Percentiles rank a stretch among this genome's conserved stretches.
Conservation (phyloP, 1,140 invertebrate genomes). For the Leptinotarsa lineolata region DNA sequence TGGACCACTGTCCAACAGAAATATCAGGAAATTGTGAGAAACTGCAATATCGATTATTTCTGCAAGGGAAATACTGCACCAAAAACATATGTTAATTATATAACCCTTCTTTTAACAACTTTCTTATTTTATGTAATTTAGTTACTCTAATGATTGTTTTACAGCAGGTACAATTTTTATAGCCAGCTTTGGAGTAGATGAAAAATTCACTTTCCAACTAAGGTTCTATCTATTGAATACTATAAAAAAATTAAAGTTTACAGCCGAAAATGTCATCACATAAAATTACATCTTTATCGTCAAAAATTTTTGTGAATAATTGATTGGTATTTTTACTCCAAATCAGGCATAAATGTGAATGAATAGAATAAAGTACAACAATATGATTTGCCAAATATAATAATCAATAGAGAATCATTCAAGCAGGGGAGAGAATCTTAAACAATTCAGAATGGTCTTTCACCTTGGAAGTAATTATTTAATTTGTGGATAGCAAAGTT, state of each 20-base stretch:
- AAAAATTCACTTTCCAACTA: too few species aligned
- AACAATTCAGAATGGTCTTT: too few species aligned
- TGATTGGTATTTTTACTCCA: too few species aligned
- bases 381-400: background rate
- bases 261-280: too few species aligned
- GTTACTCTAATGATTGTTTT: background rate
- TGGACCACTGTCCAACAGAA: constrained; percentile 55
- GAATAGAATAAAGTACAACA: background rate
- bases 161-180: too few species aligned
- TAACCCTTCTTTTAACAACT: background rate
- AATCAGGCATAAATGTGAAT: background rate
- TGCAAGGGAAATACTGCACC: constrained; percentile 25
- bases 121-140: background rate
- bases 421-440: background rate
- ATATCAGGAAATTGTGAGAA: constrained; percentile 39
- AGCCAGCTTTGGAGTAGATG: too few species aligned
- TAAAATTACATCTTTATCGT: too few species aligned
- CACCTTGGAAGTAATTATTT: too few species aligned
- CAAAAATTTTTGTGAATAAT: too few species aligned
- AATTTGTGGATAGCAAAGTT: too few species aligned
- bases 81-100: background rate
- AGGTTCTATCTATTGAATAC: too few species aligned
- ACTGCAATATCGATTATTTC: constrained; percentile 45
- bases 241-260: too few species aligned
- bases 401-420: background rate